These are phyloP conservation scores for Diogma glabrata DNA, from an alignment of 2,888 invertebrate species.

Conservation along the genomic window DNA sequence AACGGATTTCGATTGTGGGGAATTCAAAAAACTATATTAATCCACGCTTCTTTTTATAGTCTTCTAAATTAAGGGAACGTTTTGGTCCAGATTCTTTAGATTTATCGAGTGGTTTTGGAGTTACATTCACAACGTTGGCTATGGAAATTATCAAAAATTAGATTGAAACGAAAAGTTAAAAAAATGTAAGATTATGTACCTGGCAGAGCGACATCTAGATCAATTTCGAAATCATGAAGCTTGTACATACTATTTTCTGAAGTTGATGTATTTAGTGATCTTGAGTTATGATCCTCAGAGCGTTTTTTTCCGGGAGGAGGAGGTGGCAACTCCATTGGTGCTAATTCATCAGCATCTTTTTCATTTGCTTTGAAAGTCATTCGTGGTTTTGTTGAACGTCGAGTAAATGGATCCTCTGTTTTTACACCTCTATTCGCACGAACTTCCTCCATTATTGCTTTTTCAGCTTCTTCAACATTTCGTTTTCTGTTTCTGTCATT, in stretches of 20 bases:
- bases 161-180: not conserved
- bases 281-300: constrained; percentile 34
- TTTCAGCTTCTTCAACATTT: constrained; percentile 89
- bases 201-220: constrained; percentile 71
- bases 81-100: constrained; percentile 71
- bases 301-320: constrained; percentile 34
- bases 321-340: constrained; percentile 25
- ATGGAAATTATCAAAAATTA: no score
- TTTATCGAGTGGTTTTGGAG: constrained; percentile 61
- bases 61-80: constrained; percentile 77
- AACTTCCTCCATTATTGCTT: constrained; percentile 79
- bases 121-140: constrained; percentile 57
- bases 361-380: constrained; percentile 62
- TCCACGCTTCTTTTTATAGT: constrained; percentile 86
- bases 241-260: constrained; percentile 45
- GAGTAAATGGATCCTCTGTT: constrained; percentile 80
- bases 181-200: constrained; percentile 39
- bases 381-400: constrained; percentile 76
- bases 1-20: no score
- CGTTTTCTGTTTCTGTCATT: constrained; percentile 88
- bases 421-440: constrained; percentile 62
- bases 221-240: constrained; percentile 91
- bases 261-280: constrained; percentile 22
- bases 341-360: constrained; percentile 31
- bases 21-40: constrained; percentile 73